phyloP scores from a whole-genome alignment of 2,888 invertebrate genomes.

The Odiellus spinosus region DNA sequence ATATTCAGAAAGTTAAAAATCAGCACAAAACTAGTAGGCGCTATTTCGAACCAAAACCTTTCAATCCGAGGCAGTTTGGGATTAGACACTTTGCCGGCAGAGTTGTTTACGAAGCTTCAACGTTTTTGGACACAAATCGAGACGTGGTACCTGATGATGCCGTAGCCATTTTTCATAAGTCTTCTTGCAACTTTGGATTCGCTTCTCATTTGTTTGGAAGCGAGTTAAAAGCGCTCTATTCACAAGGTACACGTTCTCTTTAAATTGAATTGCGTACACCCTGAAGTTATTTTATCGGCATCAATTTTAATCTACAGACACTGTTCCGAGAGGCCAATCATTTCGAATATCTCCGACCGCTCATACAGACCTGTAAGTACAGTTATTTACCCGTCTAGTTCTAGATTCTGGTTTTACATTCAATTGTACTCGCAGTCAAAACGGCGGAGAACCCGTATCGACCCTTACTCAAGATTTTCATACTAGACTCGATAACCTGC shows the following conservation, averaged over 20 bases:
- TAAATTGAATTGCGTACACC: neutral
- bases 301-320: slow-evolving; percentile 34
- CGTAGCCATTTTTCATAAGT: slow-evolving; percentile 78
- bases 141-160: slow-evolving; percentile 66
- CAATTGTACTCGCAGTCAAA: no score
- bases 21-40: slow-evolving; percentile 63
- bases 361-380: slow-evolving; percentile 50
- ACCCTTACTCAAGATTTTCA: slow-evolving; percentile 91
- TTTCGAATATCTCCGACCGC: slow-evolving; percentile 81
- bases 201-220: slow-evolving; percentile 88
- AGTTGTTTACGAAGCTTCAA: slow-evolving; percentile 73
- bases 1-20: slow-evolving; percentile 59
- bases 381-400: no score
- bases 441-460: slow-evolving; percentile 41
- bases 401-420: no score
- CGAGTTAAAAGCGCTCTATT: slow-evolving; percentile 67
- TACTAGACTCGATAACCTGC: slow-evolving; percentile 74
- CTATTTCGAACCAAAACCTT: slow-evolving; percentile 55
- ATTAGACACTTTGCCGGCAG: slow-evolving; percentile 78
- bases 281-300: slow-evolving; percentile 1
- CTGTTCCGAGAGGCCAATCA: slow-evolving; percentile 56
- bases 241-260: slow-evolving; percentile 31
- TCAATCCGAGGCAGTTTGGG: slow-evolving; percentile 59
- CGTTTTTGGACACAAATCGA: slow-evolving; percentile 78
- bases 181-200: slow-evolving; percentile 89